Evolutionary conservation across 92 coral and sea anemone genomes (phyloP), one percentile per base, ranked within the genome.

Genomic region (Galaxea fascicularis): DNA sequence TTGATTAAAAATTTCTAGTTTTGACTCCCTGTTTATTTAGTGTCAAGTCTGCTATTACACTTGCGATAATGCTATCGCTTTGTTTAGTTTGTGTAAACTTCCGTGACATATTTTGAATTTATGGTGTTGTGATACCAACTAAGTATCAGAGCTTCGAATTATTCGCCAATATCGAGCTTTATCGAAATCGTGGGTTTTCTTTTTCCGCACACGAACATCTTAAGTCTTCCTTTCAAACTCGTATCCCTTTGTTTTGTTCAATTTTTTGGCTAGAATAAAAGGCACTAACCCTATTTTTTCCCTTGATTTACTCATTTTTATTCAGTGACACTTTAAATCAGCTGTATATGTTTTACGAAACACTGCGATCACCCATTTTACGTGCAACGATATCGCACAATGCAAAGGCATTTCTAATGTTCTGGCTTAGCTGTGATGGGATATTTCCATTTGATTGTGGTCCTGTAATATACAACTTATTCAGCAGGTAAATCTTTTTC

Each of bases 101-200:
- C 86, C 86, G 86, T 82, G 86, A 82, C 86, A 82, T 82, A 82
- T 69, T 82, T 71, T 82, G 86, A 82, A 82, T 82, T 82, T 70
- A 82, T 71, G 86, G 70, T 82, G 77, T 82, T 70, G 78, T 71
- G 86, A 82, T 82, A 81, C 77, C 85, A 68, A 54, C 85, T 69
- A 41, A 67, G 72, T 81, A 68, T 81, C 53, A 57, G 59, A n/a
- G n/a, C n/a, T 46, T 54, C 44, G 24, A 82, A 71, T 70, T 58
- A 56, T 70, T 62, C 44, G 27, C 70, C 78, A 71, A 82, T 82
- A 82, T 82, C 86, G 58, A 1, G 27, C 41, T 59, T 67, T 66
- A 52, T 79, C 75, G 84, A 51, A 66, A 35, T 49, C 84, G 63
- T 64, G 65, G 66, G 51, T 79, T 79, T 79, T 52, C 84, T 47